Evolutionary conservation across 2,888 invertebrate species (phyloP), one percentile per base, ranked within the genome.

Genomic region (Thelaira solivaga): DNA sequence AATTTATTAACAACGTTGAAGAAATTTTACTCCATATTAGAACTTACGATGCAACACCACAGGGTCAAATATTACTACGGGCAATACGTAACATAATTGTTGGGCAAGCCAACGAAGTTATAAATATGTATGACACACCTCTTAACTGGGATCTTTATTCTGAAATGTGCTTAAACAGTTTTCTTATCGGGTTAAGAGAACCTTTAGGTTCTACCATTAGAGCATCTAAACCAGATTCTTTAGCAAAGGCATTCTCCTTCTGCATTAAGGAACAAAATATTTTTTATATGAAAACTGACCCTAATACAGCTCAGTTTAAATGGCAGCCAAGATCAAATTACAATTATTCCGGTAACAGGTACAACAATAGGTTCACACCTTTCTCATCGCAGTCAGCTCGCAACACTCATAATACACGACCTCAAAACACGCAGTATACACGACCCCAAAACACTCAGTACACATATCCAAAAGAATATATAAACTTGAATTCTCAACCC

Each of bases 351-450:
- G 16, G 18, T 31, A 7, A 51, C 13, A 10, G 51, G n/a, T n/a
- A n/a, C n/a, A n/a, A n/a, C n/a, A n/a, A n/a, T n/a, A n/a, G n/a
- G n/a, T n/a, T n/a, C n/a, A n/a, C n/a, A n/a, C n/a, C n/a, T n/a
- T n/a, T n/a, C n/a, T n/a, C n/a, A n/a, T n/a, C n/a, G n/a, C n/a
- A n/a, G n/a, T n/a, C n/a, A n/a, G n/a, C n/a, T n/a, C n/a, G n/a
- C n/a, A n/a, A n/a, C n/a, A n/a, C n/a, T n/a, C n/a, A n/a, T n/a
- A n/a, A n/a, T n/a, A n/a, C n/a, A n/a, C n/a, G n/a, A n/a, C n/a
- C n/a, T n/a, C n/a, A 55, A 11, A 36, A 20, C 34, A 55, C 26
- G 4, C 59, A 59, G 43, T 43, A 59, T 59, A 43, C 41, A 43
- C 16, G 43, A 3, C 29, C 59, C 18, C 59, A 57, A 39, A 6